Evolutionary conservation across 1,140 invertebrate genomes (phyloP), one percentile per base, ranked within the genome.

Genomic region (Manduca sexta): DNA sequence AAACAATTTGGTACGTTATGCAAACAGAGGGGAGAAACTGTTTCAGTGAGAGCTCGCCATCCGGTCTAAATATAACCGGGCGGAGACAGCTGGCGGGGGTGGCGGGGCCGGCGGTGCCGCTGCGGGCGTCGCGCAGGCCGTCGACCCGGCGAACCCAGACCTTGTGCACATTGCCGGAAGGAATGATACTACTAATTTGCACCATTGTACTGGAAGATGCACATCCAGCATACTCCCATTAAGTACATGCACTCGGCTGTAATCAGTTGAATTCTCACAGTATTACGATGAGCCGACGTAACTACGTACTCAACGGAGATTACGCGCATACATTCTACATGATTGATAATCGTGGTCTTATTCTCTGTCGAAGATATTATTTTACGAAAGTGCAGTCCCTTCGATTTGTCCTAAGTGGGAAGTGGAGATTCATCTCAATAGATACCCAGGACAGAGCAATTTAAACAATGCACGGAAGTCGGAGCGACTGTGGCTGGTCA

Each of bases 51-150:
- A 67, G 64, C 61, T 64, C 59, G 64, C 63, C 62, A 69, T 74
- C 66, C 73, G 67, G 65, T 65, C 74, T 74, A 77, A 74, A 77
- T 77, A 73, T 77, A 77, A 74, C 55, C 55, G 56, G 56, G 55
- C 59, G 54, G 60, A 56, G 64, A 60, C 57, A 59, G 63, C 48
- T 50, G 60, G 56, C 37, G 53, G 47, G 40, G 51, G 51, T 45
- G 38, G 53, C 41, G 45, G 52, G 45, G 52, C 50, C 43, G 40
- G 16, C 47, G 38, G 31, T 26, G 31, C 38, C 18, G 34, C 35
- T 41, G 48, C 42, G 53, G 47, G 42, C 29, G 38, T 44, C 43
- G 17, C 13, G 41, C 41, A 66, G 71, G 61, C 45, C 73, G 62
- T 64, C 60, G 69, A 76, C 73, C 73, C 60, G 60, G 33, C 21